Conservation (phyloP, 2,113 vertebrate species). For the Hypocryptadius cinnamomeus region DNA sequence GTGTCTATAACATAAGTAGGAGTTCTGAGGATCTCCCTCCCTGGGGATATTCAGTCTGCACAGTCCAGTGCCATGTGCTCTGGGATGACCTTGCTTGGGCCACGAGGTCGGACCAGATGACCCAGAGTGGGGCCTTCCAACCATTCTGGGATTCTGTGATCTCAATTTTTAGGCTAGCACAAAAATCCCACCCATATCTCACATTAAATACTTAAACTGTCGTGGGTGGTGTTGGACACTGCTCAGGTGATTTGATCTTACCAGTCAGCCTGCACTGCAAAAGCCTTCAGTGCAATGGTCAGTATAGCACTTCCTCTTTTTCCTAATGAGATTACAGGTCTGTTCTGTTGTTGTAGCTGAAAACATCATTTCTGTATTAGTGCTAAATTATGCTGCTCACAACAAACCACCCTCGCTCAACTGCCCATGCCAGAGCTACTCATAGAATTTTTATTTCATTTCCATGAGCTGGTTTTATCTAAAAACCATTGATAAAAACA, state of each 20-base stretch:
- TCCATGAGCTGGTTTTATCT: background rate
- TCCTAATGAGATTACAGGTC: background rate
- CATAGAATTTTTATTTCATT: background rate
- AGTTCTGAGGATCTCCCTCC: background rate
- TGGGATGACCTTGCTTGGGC: background rate
- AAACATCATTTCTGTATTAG: background rate
- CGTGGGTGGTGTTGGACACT: background rate
- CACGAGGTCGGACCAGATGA: accelerated
- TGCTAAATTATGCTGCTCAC: background rate
- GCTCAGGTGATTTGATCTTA: background rate
- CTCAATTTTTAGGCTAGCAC: background rate
- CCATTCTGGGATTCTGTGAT: background rate
- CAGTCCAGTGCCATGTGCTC: background rate
- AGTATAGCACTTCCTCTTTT: background rate
- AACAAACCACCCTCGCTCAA: background rate
- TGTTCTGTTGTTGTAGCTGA: background rate
- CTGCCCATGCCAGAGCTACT: background rate
- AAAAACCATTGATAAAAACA: background rate
- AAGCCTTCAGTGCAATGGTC: background rate
- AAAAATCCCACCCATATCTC: background rate
- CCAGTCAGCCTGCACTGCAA: background rate
- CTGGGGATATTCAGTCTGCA: background rate
- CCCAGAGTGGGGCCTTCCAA: background rate
- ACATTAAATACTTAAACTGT: background rate
- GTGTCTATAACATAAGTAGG: background rate